Conservation (phyloP, 2,888 invertebrate genomes). For the Luperina testacea region DNA sequence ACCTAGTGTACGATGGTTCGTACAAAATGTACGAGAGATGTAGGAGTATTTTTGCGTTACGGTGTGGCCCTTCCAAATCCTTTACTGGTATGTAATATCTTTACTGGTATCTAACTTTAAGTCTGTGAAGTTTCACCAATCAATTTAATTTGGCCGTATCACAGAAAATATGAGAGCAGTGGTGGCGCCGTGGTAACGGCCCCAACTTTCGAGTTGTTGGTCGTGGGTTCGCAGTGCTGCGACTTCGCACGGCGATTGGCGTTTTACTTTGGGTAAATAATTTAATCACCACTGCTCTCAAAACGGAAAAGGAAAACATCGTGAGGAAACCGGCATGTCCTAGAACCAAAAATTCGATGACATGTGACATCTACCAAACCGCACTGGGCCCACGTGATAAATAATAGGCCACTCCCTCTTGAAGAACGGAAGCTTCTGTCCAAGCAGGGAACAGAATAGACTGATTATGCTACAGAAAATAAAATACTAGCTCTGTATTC, state of each 20-base stretch:
- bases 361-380: neutral
- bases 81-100: neutral
- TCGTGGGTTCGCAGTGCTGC: too few relatives aligned
- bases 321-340: too few relatives aligned
- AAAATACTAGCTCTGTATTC: neutral
- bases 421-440: too few relatives aligned
- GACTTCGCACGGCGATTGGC: too few relatives aligned
- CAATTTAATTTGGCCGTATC: neutral
- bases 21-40: neutral
- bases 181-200: too few relatives aligned
- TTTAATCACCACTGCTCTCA: too few relatives aligned
- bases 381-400: neutral
- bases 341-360: neutral
- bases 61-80: neutral
- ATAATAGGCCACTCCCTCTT: neutral
- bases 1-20: neutral
- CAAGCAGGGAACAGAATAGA: neutral
- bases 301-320: too few relatives aligned
- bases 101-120: neutral
- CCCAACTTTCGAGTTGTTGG: too few relatives aligned
- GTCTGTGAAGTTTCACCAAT: neutral
- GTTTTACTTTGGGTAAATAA: too few relatives aligned
- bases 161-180: too few relatives aligned
- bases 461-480: neutral
- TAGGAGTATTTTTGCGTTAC: neutral